A percentile compares a stretch with the other conserved stretches of the same genome.
Evolutionary conservation across 2,113 vertebrate species (phyloP).

Genomic region (Otis tarda): DNA sequence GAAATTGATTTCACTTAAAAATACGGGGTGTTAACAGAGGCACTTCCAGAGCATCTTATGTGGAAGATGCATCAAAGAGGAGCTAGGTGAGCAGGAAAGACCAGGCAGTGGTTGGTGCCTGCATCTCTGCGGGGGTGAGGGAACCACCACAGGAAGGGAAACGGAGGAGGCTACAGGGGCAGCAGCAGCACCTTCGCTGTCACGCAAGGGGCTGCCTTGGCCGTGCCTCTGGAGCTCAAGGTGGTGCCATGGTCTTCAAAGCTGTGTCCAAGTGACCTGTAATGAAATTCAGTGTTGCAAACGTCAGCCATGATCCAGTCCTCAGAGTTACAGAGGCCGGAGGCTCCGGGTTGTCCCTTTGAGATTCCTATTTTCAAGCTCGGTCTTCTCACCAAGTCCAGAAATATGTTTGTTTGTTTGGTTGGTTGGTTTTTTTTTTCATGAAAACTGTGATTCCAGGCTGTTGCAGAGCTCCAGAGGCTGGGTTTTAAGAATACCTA

Average conservation of each 20-base stretch:
- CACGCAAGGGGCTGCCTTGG: not conserved
- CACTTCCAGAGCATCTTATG: constrained; percentile 31
- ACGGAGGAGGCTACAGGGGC: not conserved
- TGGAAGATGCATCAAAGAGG: constrained; percentile 22
- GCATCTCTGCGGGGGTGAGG: not conserved
- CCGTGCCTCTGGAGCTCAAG: not conserved
- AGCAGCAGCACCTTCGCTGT: not conserved
- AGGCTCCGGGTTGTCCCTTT: not conserved
- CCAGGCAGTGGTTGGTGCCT: not conserved
- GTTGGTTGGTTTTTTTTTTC: not conserved
- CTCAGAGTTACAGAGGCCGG: not conserved
- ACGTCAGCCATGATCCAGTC: not conserved
- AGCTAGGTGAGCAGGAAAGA: not conserved
- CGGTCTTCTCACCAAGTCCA: not conserved
- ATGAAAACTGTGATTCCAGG: not conserved
- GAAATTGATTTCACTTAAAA: constrained; percentile 65
- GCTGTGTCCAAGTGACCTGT: not conserved
- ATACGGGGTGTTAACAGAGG: constrained; percentile 26
- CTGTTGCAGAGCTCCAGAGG: not conserved
- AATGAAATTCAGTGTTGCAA: not conserved
- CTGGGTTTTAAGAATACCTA: not conserved
- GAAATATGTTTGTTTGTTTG: not conserved
- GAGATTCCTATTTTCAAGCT: not conserved
- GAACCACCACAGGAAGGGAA: not conserved
- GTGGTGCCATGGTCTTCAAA: not conserved